Evolutionary conservation across 1,140 invertebrate species (phyloP).

Genomic region (Nephila pilipes): DNA sequence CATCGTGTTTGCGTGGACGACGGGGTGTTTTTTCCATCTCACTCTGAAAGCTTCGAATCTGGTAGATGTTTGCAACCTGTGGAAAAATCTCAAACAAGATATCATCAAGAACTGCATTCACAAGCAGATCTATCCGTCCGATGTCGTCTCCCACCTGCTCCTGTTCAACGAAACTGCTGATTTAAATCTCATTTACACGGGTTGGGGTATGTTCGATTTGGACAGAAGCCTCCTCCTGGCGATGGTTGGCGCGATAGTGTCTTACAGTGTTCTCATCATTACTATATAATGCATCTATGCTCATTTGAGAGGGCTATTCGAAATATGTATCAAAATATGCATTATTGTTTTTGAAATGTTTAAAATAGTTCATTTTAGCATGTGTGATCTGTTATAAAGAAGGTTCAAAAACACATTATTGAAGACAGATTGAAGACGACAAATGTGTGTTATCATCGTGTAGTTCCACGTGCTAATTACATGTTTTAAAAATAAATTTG

Average conservation of each 20-base stretch:
- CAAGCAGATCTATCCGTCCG: not conserved
- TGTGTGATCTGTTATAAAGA: too few species aligned
- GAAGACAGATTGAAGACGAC: too few species aligned
- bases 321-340: too few species aligned
- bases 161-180: not conserved
- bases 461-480: too few species aligned
- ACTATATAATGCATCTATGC: not conserved
- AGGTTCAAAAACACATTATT: too few species aligned
- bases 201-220: not conserved
- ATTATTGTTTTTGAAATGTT: too few species aligned
- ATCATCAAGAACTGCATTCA: not conserved
- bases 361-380: too few species aligned
- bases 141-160: not conserved
- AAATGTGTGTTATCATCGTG: too few species aligned
- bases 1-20: not conserved
- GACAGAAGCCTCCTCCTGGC: not conserved
- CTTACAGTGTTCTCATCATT: conserved; percentile 2
- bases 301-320: too few species aligned
- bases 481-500: too few species aligned
- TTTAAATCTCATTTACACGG: not conserved
- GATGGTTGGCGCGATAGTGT: not conserved
- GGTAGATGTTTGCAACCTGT: not conserved
- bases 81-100: not conserved
- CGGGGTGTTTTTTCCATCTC: not conserved
- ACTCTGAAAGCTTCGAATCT: not conserved